A percentile compares a stretch with the other conserved stretches of the same genome.
These are phyloP conservation scores for Azemiops feae DNA, from an alignment of 2,113 vertebrate species.

Conservation along the genomic window DNA sequence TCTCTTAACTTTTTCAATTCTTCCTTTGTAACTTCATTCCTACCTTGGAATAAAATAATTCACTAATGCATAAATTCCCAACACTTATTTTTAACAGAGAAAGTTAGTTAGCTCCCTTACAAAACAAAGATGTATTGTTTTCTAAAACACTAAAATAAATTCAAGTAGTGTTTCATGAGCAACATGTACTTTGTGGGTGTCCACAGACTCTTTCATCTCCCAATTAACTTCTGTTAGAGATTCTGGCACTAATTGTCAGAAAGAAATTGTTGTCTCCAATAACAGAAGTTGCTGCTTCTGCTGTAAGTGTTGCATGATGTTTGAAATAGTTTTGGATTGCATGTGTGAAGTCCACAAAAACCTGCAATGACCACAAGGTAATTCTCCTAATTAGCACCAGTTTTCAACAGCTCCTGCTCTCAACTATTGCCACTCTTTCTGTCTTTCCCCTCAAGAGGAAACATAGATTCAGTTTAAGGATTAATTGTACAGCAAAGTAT, in stretches of 20 bases:
- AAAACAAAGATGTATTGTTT: background rate
- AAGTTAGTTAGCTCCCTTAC: background rate
- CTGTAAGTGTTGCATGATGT: background rate
- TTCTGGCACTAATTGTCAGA: background rate
- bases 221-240: background rate
- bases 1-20: background rate
- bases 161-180: background rate
- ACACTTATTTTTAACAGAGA: background rate
- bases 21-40: background rate
- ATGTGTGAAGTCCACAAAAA: background rate
- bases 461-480: background rate
- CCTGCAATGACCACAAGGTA: too few species aligned
- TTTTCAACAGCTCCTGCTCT: too few species aligned
- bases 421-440: too few species aligned
- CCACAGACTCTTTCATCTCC: background rate
- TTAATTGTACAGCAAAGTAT: background rate
- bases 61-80: slow-evolving; percentile 13
- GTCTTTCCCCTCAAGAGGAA: too few species aligned
- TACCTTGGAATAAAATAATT: slow-evolving; percentile 17
- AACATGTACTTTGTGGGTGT: background rate
- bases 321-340: background rate
- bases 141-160: background rate
- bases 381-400: too few species aligned
- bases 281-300: background rate
- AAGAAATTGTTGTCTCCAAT: background rate